Evolutionary conservation across 2,888 invertebrate genomes (phyloP).

Genomic region (Cephalotes varians): DNA sequence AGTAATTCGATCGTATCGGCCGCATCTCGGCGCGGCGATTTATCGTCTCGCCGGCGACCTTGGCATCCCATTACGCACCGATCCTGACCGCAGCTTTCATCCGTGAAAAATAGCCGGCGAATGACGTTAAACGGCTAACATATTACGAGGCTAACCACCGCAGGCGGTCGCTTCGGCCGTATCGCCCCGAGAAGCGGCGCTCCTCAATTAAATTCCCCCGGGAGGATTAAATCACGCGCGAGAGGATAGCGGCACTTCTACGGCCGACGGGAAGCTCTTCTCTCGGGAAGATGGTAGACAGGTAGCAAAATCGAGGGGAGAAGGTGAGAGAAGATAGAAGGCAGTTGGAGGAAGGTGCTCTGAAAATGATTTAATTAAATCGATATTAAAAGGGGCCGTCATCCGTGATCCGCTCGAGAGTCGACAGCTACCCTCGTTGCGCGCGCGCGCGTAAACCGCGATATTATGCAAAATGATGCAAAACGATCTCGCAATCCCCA

Average conservation of each 20-base stretch:
- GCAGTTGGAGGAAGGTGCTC: neutral
- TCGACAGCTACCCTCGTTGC: neutral
- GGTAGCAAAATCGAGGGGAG: conserved; percentile 27
- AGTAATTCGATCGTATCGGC: neutral
- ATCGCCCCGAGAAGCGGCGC: conserved; percentile 34
- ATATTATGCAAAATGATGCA: conserved; percentile 47
- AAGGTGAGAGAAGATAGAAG: neutral
- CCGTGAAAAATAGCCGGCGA: conserved; percentile 48
- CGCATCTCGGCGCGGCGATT: conserved; percentile 5
- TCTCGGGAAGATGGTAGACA: conserved; percentile 35
- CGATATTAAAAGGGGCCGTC: conserved; percentile 40
- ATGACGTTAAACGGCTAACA: conserved; percentile 48
- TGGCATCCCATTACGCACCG: conserved; percentile 27
- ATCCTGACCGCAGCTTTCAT: conserved; percentile 30
- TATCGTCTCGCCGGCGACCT: conserved; percentile 31
- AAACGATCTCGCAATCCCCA: conserved; percentile 31
- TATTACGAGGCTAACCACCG: conserved; percentile 47
- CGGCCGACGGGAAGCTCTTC: conserved; percentile 6
- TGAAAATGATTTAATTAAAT: conserved; percentile 54
- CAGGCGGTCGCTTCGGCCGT: conserved; percentile 36
- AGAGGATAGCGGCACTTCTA: conserved; percentile 47
- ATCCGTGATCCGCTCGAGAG: conserved; percentile 15
- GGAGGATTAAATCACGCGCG: conserved; percentile 48
- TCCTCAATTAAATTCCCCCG: conserved; percentile 53
- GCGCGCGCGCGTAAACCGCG: neutral